Evolutionary conservation across 2,113 vertebrate genomes (phyloP).

Genomic region (Lepus europaeus): DNA sequence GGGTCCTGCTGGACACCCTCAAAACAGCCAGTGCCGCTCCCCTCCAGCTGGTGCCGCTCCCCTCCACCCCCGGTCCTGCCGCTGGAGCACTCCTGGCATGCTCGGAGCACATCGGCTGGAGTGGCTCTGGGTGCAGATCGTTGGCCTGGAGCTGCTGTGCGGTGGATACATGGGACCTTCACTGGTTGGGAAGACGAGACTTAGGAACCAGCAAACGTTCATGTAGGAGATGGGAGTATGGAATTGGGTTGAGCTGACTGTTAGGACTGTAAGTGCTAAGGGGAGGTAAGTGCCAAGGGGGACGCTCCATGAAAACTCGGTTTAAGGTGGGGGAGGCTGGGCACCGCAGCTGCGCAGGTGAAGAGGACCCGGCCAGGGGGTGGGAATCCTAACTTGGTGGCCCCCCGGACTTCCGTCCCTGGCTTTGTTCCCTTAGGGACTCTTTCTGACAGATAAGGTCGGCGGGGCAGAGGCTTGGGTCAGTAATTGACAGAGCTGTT

Average conservation of each 20-base stretch:
- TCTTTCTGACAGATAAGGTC: conserved; percentile 54
- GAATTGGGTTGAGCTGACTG: neutral
- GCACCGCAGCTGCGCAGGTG: conserved; percentile 39
- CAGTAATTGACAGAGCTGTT: conserved; percentile 25
- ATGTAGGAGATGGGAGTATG: neutral
- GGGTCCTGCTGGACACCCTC: neutral
- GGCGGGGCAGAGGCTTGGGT: conserved; percentile 6
- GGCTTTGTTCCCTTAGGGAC: conserved; percentile 53
- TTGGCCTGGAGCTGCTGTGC: neutral
- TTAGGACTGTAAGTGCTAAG: neutral
- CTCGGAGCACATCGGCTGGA: neutral
- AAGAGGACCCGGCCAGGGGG: neutral
- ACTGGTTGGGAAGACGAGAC: neutral
- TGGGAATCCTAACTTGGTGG: conserved; percentile 51
- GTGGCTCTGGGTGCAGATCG: neutral
- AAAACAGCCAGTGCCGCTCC: neutral
- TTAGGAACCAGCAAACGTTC: neutral
- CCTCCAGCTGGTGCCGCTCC: neutral
- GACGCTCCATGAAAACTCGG: neutral
- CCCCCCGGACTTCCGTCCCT: neutral
- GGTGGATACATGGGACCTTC: neutral
- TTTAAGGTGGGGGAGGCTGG: neutral
- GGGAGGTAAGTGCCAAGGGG: neutral
- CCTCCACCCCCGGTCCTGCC: neutral
- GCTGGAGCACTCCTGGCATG: neutral